Conservation (phyloP, 37 sponge, comb jelly and placozoan genomes). For the Geodia barretti region DNA sequence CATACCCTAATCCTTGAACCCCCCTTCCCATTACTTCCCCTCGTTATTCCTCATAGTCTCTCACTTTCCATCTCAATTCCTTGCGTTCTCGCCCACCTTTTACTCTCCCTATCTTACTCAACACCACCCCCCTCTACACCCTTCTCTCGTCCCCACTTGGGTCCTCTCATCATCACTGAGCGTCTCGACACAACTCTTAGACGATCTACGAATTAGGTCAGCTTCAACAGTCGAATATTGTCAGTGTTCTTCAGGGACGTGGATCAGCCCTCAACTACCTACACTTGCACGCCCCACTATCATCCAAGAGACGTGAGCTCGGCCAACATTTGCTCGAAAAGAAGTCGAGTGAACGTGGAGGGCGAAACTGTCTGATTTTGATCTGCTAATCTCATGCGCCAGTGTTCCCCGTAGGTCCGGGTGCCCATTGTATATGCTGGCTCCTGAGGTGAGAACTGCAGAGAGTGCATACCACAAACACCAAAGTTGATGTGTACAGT, state of each 20-base stretch:
- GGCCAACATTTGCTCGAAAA: constrained; percentile 61
- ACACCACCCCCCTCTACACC: too few species aligned
- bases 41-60: too few species aligned
- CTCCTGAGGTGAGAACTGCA: not conserved
- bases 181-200: constrained; percentile 58
- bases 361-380: constrained; percentile 75
- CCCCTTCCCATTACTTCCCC: too few species aligned
- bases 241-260: constrained; percentile 28
- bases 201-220: constrained; percentile 22
- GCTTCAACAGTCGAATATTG: not conserved
- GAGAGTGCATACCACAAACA: not conserved
- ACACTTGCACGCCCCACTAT: constrained; percentile 45
- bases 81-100: too few species aligned
- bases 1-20: too few species aligned
- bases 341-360: constrained; percentile 23
- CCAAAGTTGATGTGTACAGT: not conserved
- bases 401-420: constrained; percentile 37
- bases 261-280: constrained; percentile 69
- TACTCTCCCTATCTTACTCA: too few species aligned
- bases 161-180: constrained; percentile 60
- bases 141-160: too few species aligned
- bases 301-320: constrained; percentile 76
- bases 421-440: constrained; percentile 15
- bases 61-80: too few species aligned
- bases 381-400: constrained; percentile 56